Evolutionary conservation across 1,140 invertebrate genomes (phyloP), one percentile per base, ranked within the genome.

Genomic region (Hormaphis cornu): DNA sequence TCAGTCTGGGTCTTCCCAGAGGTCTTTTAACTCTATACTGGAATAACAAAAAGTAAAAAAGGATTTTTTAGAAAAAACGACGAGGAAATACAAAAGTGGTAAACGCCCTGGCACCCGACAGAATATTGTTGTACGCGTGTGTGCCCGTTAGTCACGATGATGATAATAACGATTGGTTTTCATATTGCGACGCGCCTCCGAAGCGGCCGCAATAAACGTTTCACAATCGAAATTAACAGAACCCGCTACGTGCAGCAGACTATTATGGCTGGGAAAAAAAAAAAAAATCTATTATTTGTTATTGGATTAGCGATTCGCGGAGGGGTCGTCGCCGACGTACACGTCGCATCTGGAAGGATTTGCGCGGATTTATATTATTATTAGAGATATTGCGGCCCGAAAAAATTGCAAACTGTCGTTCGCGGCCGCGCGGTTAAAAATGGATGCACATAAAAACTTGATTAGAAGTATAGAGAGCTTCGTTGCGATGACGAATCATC

Each of bases 341-440:
- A 54, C 20, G 35, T 58, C 35, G 24, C 54, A 58, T 58, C 54
- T 58, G 54, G 54, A 58, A 58, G 54, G 54, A 58, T 58, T 58
- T 24, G 16, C 33, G 54, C 54, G 54, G 54, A 58, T 58, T 58
- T 58, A 40, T n/a, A n/a, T n/a, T n/a, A n/a, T n/a, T n/a, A n/a
- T n/a, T n/a, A n/a, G n/a, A n/a, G n/a, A n/a, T n/a, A n/a, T n/a
- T n/a, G 35, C 22, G n/a, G 20, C 20, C 9, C 12, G 40, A 33
- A 33, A 33, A 58, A 58, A 58, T 58, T 37, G 54, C 54, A 58
- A 54, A 58, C 54, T 58, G 54, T 58, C 54, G 24, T 40, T 10
- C 20, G 35, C 14, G 40, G 26, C 35, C 12, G 5, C n/a, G 24
- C 33, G 20, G 33, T 37, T 56, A 37, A 37, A 56, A 37, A 56